Percentiles rank a stretch among this genome's conserved stretches.
Conservation (phyloP, 2,888 invertebrate species). For the Heliconius hortense region DNA sequence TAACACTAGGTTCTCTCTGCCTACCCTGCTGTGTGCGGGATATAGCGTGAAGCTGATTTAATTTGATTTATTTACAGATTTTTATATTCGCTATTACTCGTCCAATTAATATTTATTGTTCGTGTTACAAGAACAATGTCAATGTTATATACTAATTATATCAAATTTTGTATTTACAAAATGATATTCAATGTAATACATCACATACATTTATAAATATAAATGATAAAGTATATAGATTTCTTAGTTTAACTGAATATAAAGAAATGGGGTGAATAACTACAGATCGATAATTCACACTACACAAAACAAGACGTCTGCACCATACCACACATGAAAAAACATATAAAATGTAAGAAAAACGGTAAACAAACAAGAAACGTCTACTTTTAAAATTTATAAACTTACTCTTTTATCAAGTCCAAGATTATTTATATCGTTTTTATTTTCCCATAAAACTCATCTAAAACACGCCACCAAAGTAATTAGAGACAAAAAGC, state of each 20-base stretch:
- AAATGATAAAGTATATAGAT: background rate
- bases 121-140: background rate
- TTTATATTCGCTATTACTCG: background rate
- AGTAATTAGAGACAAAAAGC: constrained; percentile 47
- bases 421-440: background rate
- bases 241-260: background rate
- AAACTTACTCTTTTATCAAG: constrained; percentile 1
- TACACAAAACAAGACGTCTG: background rate
- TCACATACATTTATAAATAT: background rate
- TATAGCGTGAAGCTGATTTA: too few relatives aligned
- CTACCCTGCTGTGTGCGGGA: too few relatives aligned
- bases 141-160: background rate
- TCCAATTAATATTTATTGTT: background rate
- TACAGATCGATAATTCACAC: background rate
- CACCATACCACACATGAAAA: background rate
- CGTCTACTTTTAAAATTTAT: constrained; percentile 4
- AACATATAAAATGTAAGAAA: background rate
- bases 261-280: background rate
- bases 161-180: too few relatives aligned
- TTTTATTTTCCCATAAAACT: constrained; percentile 30
- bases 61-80: background rate
- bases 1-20: too few relatives aligned
- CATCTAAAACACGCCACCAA: constrained; percentile 27
- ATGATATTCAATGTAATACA: background rate
- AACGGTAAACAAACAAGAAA: background rate